Conservation (phyloP, 2,113 vertebrate species). For the Phaethornis superciliosus region DNA sequence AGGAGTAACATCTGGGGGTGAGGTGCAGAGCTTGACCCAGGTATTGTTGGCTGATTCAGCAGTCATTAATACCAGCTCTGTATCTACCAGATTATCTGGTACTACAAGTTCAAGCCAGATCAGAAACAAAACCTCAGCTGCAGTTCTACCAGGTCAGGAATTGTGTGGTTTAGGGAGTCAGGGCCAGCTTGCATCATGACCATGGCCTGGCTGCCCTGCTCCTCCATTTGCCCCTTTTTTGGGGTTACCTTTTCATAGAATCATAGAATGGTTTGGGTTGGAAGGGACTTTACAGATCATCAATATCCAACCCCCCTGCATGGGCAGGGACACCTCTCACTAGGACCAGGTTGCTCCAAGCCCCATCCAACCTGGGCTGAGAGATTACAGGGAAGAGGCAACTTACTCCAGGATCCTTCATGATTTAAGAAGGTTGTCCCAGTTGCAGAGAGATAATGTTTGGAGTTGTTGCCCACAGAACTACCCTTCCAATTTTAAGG, state of each 20-base stretch:
- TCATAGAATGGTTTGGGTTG: too few species aligned
- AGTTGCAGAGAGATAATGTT: neutral
- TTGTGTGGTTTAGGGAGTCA: neutral
- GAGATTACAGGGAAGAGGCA: too few species aligned
- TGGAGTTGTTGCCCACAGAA: neutral
- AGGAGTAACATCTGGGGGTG: neutral
- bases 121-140: neutral
- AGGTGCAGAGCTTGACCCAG: neutral
- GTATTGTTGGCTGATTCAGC: neutral
- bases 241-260: neutral
- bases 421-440: neutral
- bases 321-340: too few species aligned
- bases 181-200: neutral
- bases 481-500: neutral
- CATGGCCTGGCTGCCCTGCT: neutral
- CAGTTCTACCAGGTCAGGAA: constrained; percentile 15
- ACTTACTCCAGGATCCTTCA: neutral
- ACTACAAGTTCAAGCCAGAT: neutral
- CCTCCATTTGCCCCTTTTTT: neutral
- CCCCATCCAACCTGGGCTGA: too few species aligned
- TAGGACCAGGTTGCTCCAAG: too few species aligned
- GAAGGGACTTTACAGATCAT: too few species aligned
- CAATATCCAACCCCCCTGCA: too few species aligned
- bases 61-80: neutral
- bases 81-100: neutral